These are phyloP conservation scores for Troilus luridus DNA, from an alignment of 2,888 invertebrate species.

Conservation along the genomic window DNA sequence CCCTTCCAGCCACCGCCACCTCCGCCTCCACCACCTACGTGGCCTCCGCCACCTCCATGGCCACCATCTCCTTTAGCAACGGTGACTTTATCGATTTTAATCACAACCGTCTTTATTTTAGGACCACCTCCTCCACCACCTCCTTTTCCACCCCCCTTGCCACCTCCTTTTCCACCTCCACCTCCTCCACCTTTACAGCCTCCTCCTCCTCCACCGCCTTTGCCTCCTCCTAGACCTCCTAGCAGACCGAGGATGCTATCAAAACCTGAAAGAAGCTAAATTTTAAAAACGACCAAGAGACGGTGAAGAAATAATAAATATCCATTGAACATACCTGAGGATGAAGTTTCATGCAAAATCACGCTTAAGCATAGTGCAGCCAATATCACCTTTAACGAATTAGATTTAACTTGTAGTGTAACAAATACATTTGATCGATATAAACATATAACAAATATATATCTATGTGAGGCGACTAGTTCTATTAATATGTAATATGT, in stretches of 20 bases:
- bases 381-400: not conserved
- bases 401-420: no score
- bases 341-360: not conserved
- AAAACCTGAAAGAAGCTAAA: not conserved
- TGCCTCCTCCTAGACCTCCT: constrained; percentile 48
- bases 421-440: no score
- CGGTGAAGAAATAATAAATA: not conserved
- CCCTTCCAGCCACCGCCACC: not conserved
- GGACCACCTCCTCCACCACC: not conserved
- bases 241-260: not conserved
- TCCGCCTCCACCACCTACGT: not conserved
- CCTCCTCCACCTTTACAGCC: constrained; percentile 51
- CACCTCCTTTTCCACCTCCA: not conserved
- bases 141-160: not conserved
- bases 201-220: constrained; percentile 19
- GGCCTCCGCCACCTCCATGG: not conserved
- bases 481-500: no score
- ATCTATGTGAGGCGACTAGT: no score
- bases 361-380: not conserved
- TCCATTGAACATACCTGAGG: not conserved
- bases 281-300: not conserved
- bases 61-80: constrained; percentile 10
- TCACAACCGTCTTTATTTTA: not conserved
- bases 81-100: not conserved
- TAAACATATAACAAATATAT: no score